Evolutionary conservation across 2,888 invertebrate species (phyloP).

Genomic region (Pachycephus smyrnensis): DNA sequence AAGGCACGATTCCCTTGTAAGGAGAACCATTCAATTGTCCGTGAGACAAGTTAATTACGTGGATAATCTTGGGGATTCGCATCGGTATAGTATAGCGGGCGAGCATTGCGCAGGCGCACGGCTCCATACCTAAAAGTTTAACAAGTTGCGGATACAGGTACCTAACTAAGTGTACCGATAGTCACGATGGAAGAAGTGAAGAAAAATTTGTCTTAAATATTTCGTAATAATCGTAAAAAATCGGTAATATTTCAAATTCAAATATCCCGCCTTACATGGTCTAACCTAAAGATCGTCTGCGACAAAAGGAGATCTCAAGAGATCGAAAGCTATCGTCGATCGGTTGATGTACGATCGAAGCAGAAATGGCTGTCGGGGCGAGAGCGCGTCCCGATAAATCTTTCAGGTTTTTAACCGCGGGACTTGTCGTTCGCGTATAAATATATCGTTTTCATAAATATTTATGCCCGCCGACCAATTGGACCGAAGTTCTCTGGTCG

Average conservation of each 20-base stretch:
- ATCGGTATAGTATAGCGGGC: neutral
- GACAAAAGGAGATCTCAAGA: constrained; percentile 8
- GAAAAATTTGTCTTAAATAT: neutral
- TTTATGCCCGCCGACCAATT: constrained; percentile 53
- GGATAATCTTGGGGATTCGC: constrained; percentile 5
- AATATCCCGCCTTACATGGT: neutral
- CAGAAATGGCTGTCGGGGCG: constrained; percentile 61
- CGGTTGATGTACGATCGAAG: constrained; percentile 57
- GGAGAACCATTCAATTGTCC: constrained; percentile 10
- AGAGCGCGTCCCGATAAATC: constrained; percentile 59
- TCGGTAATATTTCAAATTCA: neutral
- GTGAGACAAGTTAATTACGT: constrained; percentile 7
- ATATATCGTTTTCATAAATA: constrained; percentile 62
- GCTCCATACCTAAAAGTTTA: neutral
- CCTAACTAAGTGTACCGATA: neutral
- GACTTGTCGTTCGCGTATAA: constrained; percentile 60
- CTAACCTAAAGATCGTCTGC: neutral
- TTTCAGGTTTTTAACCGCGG: constrained; percentile 47
- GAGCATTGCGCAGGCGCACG: neutral
- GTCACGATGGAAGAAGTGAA: neutral
- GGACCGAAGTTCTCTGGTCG: constrained; percentile 39
- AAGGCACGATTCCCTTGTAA: constrained; percentile 5
- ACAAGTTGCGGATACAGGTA: neutral
- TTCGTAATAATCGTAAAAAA: neutral
- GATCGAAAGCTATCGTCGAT: constrained; percentile 26